Evolutionary conservation across 2,888 invertebrate genomes (phyloP), one percentile per base, ranked within the genome.

Genomic region (Zaprionus lineosus): DNA sequence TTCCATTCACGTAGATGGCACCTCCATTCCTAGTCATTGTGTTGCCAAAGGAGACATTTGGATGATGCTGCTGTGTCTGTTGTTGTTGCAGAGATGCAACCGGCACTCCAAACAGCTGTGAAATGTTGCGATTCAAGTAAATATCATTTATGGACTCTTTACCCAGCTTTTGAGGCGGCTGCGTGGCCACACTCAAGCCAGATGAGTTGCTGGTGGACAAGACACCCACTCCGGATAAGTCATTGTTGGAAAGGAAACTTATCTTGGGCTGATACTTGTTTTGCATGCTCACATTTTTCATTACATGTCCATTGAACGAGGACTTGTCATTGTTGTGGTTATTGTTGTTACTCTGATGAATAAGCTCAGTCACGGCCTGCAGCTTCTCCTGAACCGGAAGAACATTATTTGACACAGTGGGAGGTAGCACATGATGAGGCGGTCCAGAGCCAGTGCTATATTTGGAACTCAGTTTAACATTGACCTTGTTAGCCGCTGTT

Each of bases 91-190:
- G 6, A 24, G 57, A 14, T 1, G 43, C 8, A 3, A 43, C 50
- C 3, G 66, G 79, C 29, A 89, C 19, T 0, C 88, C 88, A 26
- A 89, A 87, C 7, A 89, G 67, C 48, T 89, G 88, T 4, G 88
- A 74, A 47, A 88, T 84, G 48, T 88, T 89, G 12, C 88, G 88
- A 61, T 89, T 89, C n/a, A 89, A 39, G 51, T 87, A 88, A 15
- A 89, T 89, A 48, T 89, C 89, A 55, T 89, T 89, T 40, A 89
- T 87, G 5, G 88, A 81, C 60, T 89, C 89, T 1, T 76, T 72
- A 3, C 65, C 65, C 3, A 84, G 64, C 1, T 48, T 33, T 60
- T 36, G 59, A 65, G 70, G 19, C 24, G 58, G 24, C 9, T 24
- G 81, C 50, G 84, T 51, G 5, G 82, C 76, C 39, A 57, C 43